Evolutionary conservation across 2,888 invertebrate genomes (phyloP).

Genomic region (Caenorhabditis macrosperma): DNA sequence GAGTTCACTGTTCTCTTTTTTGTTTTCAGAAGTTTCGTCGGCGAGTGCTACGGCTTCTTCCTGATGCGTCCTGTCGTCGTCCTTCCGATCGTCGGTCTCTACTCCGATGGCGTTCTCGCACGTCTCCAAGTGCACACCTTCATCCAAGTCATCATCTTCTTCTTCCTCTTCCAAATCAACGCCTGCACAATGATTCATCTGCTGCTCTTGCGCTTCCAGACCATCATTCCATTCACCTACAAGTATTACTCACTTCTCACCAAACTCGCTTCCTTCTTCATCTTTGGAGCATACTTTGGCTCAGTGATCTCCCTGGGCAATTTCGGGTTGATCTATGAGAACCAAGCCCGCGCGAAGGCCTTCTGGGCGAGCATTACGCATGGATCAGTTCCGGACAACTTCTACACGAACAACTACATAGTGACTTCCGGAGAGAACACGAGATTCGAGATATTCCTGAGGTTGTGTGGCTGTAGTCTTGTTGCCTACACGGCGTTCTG

Average conservation of each 20-base stretch:
- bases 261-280: neutral
- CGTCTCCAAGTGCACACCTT: slow-evolving; percentile 14
- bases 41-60: slow-evolving; percentile 36
- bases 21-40: slow-evolving; percentile 24
- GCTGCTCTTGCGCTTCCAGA: slow-evolving; percentile 29
- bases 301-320: slow-evolving; percentile 3
- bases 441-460: slow-evolving; percentile 30
- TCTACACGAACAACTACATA: slow-evolving; percentile 28
- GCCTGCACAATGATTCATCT: slow-evolving; percentile 45
- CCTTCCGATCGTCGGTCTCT: slow-evolving; percentile 43
- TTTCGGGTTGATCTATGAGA: slow-evolving; percentile 19
- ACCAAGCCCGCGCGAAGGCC: slow-evolving; percentile 35
- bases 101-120: slow-evolving; percentile 29
- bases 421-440: slow-evolving; percentile 27
- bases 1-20: neutral
- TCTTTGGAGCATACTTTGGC: slow-evolving; percentile 3
- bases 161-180: slow-evolving; percentile 37
- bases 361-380: slow-evolving; percentile 2
- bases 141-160: slow-evolving; percentile 28
- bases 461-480: slow-evolving; percentile 19
- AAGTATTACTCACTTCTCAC: slow-evolving; percentile 11
- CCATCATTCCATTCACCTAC: slow-evolving; percentile 31
- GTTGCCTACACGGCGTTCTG: slow-evolving; percentile 9
- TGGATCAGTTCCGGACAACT: slow-evolving; percentile 21
- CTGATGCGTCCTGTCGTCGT: slow-evolving; percentile 49